Evolutionary conservation across 2,113 vertebrate species (phyloP).

Genomic region (Phyllostomus hastatus): DNA sequence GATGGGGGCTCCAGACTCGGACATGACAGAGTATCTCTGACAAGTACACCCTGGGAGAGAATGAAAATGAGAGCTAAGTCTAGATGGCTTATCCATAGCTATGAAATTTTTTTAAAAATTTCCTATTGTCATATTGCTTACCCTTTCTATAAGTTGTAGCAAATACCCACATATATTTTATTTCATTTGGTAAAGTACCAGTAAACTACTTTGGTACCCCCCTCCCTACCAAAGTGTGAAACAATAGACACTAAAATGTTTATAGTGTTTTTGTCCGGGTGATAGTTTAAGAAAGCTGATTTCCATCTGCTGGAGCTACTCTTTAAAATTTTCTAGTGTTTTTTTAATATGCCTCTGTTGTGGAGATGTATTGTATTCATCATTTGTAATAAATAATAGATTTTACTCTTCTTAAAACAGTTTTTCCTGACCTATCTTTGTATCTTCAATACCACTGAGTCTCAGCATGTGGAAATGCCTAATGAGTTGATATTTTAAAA

Average conservation of each 20-base stretch:
- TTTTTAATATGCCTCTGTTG: neutral
- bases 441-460: neutral
- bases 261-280: neutral
- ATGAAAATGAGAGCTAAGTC: slow-evolving; percentile 67
- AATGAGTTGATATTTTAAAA: slow-evolving; percentile 30
- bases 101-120: neutral
- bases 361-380: neutral
- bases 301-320: neutral
- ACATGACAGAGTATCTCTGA: slow-evolving; percentile 90
- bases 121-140: neutral
- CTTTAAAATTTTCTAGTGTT: neutral
- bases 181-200: neutral
- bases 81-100: neutral
- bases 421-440: neutral
- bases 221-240: neutral
- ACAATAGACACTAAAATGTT: neutral
- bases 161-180: neutral
- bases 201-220: neutral
- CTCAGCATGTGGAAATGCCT: neutral
- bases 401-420: neutral
- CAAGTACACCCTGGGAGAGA: slow-evolving; percentile 86
- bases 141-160: neutral
- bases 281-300: neutral
- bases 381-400: neutral
- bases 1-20: slow-evolving; percentile 86